Conservation (phyloP, 2,797 vertebrate genomes). For the Pipistrellus nathusii region DNA sequence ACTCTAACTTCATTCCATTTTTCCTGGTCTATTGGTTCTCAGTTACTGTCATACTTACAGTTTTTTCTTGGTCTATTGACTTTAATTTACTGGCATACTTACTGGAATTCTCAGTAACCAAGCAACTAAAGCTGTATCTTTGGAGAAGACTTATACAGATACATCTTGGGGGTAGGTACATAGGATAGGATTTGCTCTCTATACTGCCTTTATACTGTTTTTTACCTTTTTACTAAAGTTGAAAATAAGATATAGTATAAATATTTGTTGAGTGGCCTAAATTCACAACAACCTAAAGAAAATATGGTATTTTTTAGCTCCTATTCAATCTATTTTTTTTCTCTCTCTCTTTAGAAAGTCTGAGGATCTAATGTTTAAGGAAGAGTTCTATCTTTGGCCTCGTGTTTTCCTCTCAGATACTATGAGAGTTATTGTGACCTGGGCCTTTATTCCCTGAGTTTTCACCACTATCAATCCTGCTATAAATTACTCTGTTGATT, state of each 20-base stretch:
- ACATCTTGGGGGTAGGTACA: neutral
- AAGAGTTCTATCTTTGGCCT: neutral
- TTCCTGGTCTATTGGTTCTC: constrained; percentile 62
- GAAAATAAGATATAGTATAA: neutral
- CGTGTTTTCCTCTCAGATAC: neutral
- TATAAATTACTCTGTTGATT: neutral
- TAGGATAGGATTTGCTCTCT: neutral
- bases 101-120: constrained; percentile 33
- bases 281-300: neutral
- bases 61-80: constrained; percentile 43
- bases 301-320: neutral
- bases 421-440: neutral
- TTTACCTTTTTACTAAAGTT: neutral
- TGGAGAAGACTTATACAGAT: constrained; percentile 6
- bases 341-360: neutral
- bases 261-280: neutral
- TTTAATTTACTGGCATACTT: constrained; percentile 62
- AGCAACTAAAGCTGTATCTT: constrained; percentile 48
- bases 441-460: neutral
- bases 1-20: constrained; percentile 56
- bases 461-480: neutral
- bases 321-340: neutral
- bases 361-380: neutral
- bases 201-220: neutral
- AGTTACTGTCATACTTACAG: constrained; percentile 42